Evolutionary conservation across 2,797 vertebrate species (phyloP).

Genomic region (Onychomys arenicola): DNA sequence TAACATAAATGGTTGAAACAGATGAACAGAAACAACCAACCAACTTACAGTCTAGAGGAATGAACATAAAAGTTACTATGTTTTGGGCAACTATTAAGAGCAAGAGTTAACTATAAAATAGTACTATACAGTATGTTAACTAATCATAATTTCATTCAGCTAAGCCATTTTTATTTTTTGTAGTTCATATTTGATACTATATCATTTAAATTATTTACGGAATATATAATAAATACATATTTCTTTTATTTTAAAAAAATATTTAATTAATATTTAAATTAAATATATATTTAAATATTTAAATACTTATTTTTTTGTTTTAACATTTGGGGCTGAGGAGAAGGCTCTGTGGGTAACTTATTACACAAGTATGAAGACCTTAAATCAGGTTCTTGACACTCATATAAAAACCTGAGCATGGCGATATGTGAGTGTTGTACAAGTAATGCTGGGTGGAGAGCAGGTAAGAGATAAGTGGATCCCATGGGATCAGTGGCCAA

Average conservation of each 20-base stretch:
- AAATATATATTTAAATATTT: neutral
- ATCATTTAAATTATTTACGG: neutral
- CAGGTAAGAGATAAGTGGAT: neutral
- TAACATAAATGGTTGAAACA: neutral
- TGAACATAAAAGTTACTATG: neutral
- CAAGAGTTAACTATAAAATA: neutral
- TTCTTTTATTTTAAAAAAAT: constrained; percentile 4
- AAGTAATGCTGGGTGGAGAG: neutral
- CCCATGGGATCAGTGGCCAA: too few species aligned
- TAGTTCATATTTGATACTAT: neutral
- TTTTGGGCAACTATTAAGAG: neutral
- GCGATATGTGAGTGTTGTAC: too few species aligned
- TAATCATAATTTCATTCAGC: neutral
- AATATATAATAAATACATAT: neutral
- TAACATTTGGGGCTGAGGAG: neutral
- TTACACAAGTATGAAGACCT: neutral
- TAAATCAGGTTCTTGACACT: neutral
- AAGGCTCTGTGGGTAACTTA: neutral
- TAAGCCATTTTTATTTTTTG: neutral
- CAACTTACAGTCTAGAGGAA: neutral
- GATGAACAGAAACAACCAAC: neutral
- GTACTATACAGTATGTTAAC: neutral
- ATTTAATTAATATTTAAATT: constrained; percentile 2
- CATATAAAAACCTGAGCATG: neutral
- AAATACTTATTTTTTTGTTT: neutral